Conservation (phyloP, 2,113 vertebrate genomes). For the Irena cyanogastra region DNA sequence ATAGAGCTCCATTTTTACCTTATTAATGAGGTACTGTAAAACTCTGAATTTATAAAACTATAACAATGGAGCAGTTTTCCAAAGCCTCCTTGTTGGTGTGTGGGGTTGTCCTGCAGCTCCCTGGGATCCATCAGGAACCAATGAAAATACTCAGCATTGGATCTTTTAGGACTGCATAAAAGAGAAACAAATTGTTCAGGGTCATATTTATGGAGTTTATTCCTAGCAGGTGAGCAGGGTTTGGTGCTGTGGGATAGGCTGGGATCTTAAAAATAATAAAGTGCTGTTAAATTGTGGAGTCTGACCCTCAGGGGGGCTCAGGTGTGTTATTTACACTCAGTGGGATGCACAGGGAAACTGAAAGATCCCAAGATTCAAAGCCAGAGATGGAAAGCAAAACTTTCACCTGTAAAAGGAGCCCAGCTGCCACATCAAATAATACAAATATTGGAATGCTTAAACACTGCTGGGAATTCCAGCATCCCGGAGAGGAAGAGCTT, state of each 20-base stretch:
- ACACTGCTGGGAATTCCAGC: not conserved
- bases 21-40: not conserved
- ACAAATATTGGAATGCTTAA: not conserved
- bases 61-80: not conserved
- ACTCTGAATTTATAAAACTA: not conserved
- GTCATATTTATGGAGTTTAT: not conserved
- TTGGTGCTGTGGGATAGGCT: not conserved
- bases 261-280: not conserved
- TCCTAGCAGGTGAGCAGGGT: not conserved
- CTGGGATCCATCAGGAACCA: not conserved
- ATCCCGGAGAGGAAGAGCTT: not conserved
- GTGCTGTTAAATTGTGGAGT: not conserved
- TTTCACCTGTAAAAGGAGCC: not conserved
- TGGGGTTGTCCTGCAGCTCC: not conserved
- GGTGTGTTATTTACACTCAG: not conserved
- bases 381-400: not conserved
- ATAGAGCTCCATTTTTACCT: not conserved
- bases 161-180: not conserved
- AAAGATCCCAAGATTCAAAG: not conserved
- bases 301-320: not conserved
- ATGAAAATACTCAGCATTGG: not conserved
- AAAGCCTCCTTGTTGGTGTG: not conserved
- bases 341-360: not conserved
- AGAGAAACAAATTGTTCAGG: not conserved
- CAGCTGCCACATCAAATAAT: not conserved